Base-by-base conservation (phyloP, 2,113 vertebrate genomes). In the Ophthalmolycus amberensis region DNA sequence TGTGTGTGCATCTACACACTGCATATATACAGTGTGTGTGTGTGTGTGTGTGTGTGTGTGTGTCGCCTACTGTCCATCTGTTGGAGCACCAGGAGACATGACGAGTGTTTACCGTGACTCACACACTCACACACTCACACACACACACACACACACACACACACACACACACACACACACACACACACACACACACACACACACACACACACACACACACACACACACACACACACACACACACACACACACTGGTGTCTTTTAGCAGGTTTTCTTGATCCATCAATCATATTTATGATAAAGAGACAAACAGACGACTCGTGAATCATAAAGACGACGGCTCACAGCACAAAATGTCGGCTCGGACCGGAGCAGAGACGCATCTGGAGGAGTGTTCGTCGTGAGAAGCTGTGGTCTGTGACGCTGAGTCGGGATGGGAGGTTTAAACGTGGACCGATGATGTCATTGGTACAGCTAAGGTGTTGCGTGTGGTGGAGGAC, bases 61-160 rank as follows among this genome's bases (percentile, higher is more conserved):
- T 71, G 77, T 90, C 81, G 84, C 86, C 87, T 89, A 90, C 88
- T 67, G 84, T 85, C 59, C 59, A 62, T 62, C 58, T 60, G 58
- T 16, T 60, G 58, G 27, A 60, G 58, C 58, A 60, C 58, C 58
- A 32, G 58, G 27, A 32, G 27, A 60, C 58, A 32, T 60, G 58
- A 60, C 27, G 58, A 29, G 58, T 60, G 58, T 60, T 60, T 60
- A 32, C 12, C 27, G 14, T 60, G 58, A 60, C 58, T 16, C 29
- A 29, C 29, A 29, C 29, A 29, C 29, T 2, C 29, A 29, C 29
- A 29, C 29, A 29, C 29, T 2, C 29, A 29, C 29, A 29, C 29
- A 29, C 29, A 29, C 29, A 29, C 29, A 29, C 29, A 29, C 29
- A 63, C 20, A 60, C 44, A 29, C 73, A 50, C 58, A 18, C 34